A percentile compares a stretch with the other conserved stretches of the same genome.
phyloP scores from a whole-genome alignment of 1,140 invertebrate species.

The Elymnias hypermnestra region DNA sequence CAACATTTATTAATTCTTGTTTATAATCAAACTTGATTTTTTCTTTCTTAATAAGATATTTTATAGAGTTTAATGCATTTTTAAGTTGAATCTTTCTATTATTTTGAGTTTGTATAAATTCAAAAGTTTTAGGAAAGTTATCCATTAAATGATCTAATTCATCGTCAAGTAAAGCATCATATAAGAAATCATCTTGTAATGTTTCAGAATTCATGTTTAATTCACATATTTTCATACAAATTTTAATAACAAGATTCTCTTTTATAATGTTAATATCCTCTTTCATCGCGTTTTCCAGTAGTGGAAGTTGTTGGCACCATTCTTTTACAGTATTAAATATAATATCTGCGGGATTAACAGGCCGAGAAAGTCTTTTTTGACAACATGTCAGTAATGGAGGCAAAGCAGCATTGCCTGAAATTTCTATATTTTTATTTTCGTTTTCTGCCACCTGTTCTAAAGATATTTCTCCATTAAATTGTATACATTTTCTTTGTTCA shows the following conservation, averaged over 20 bases:
- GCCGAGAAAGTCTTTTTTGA: neutral
- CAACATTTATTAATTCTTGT: conserved; percentile 30
- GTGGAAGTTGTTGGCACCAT: conserved; percentile 34
- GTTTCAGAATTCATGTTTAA: conserved; percentile 34
- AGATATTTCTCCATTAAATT: neutral
- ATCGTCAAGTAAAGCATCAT: conserved; percentile 28
- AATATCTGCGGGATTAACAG: conserved; percentile 28
- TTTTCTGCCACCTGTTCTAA: no score
- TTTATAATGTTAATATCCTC: conserved; percentile 24
- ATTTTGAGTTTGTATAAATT: conserved; percentile 23
- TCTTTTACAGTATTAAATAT: conserved; percentile 31
- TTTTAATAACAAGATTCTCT: conserved; percentile 30
- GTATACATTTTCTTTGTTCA: conserved; percentile 23
- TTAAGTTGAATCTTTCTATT: conserved; percentile 26
- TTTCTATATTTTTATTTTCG: no score
- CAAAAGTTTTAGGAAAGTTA: conserved; percentile 18
- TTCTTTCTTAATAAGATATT: conserved; percentile 32
- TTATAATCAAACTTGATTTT: conserved; percentile 33
- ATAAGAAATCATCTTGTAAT: conserved; percentile 32
- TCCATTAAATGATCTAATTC: conserved; percentile 31
- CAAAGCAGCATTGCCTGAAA: no score
- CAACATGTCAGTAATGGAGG: conserved; percentile 9
- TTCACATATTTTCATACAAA: conserved; percentile 42
- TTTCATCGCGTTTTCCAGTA: conserved; percentile 16
- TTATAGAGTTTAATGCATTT: conserved; percentile 27